Percentiles rank a stretch among this genome's conserved stretches.
Conservation (phyloP, 2,888 invertebrate species). For the Synergus japonicus region DNA sequence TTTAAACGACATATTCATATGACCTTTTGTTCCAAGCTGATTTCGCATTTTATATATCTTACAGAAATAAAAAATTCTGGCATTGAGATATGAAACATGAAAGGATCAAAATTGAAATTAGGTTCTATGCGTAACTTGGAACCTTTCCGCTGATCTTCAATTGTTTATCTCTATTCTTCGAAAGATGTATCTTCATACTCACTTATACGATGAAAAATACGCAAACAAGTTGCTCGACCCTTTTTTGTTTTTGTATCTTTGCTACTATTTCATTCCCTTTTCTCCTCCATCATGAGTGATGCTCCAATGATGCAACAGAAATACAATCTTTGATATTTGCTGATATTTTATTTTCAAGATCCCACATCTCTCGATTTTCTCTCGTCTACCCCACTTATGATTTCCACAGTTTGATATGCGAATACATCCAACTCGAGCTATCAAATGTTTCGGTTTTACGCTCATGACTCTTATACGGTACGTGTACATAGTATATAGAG, state of each 20-base stretch:
- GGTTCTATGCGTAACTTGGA: too few species aligned
- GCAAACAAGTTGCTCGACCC: neutral
- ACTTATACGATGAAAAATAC: constrained; percentile 4
- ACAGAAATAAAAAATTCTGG: too few species aligned
- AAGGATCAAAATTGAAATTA: too few species aligned
- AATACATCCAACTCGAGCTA: constrained; percentile 31
- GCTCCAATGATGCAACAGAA: constrained; percentile 18
- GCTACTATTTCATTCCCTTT: constrained; percentile 7
- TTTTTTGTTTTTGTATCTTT: constrained; percentile 7
- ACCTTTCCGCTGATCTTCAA: too few species aligned
- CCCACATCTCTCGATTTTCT: constrained; percentile 27
- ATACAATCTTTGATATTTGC: constrained; percentile 31
- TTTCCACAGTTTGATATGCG: constrained; percentile 26
- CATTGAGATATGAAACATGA: too few species aligned
- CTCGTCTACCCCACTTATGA: constrained; percentile 13
- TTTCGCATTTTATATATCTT: too few species aligned
- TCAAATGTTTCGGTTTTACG: constrained; percentile 33
- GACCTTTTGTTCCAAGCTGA: too few species aligned
- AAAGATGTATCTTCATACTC: neutral
- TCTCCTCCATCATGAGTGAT: neutral
- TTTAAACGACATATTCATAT: too few species aligned
- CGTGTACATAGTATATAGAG: constrained; percentile 22
- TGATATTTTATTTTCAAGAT: constrained; percentile 25
- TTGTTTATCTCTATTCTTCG: too few species aligned
- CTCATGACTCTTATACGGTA: neutral